A percentile compares a stretch with the other conserved stretches of the same genome.
These are phyloP conservation scores for Entosphenus tridentatus DNA, from an alignment of 2,113 vertebrate species.

Conservation along the genomic window DNA sequence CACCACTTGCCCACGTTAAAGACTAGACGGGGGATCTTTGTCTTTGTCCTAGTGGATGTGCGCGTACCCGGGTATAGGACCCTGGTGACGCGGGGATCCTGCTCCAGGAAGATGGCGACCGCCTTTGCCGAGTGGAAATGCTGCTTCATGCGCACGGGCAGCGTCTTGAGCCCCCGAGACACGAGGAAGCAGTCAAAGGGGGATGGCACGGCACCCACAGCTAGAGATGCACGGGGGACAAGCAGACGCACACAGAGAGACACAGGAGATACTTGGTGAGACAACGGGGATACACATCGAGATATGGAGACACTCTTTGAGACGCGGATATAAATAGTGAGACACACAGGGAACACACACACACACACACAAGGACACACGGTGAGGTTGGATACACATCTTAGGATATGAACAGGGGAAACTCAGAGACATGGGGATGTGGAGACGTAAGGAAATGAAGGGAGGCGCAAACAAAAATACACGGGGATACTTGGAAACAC, in stretches of 20 bases:
- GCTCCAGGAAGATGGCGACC: conserved; percentile 42
- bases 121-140: conserved; percentile 52
- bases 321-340: too few species aligned
- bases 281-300: too few species aligned
- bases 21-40: too few species aligned
- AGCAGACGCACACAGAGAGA: background rate
- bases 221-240: conserved; percentile 17
- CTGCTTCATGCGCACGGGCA: conserved; percentile 55
- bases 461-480: too few species aligned
- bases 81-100: conserved; percentile 34
- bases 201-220: conserved; percentile 52
- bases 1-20: too few species aligned
- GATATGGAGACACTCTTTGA: too few species aligned
- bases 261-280: too few species aligned
- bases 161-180: conserved; percentile 64
- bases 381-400: too few species aligned
- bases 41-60: background rate
- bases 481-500: too few species aligned
- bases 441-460: too few species aligned
- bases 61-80: conserved; percentile 59
- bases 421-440: background rate
- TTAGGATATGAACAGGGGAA: background rate
- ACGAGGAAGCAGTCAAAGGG: conserved; percentile 72
- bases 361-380: too few species aligned
- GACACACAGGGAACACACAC: too few species aligned